A percentile compares a stretch with the other conserved stretches of the same genome.
Conservation (phyloP, 2,113 vertebrate species). For the Catharus fuscescens region DNA sequence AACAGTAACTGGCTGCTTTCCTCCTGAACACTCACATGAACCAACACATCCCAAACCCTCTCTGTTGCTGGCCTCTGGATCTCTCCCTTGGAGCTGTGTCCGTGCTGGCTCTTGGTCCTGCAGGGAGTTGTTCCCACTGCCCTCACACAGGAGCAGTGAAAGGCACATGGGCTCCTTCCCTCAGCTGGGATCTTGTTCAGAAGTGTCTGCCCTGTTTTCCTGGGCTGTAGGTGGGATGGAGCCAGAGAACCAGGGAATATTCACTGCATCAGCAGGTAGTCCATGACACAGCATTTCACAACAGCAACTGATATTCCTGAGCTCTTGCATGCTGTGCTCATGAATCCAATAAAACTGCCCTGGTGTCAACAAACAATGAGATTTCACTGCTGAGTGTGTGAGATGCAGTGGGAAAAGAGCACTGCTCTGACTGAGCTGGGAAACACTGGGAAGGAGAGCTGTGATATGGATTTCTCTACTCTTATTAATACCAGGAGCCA, state of each 20-base stretch:
- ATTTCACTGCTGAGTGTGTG: background rate
- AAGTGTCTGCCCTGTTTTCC: background rate
- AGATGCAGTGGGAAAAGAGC: background rate
- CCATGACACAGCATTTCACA: background rate
- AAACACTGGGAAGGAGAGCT: background rate
- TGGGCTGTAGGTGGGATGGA: background rate
- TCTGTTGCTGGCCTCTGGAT: background rate
- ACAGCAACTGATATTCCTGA: background rate
- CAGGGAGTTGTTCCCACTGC: fast-evolving
- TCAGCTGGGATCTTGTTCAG: background rate
- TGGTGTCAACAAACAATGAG: background rate
- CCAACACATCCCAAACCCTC: background rate
- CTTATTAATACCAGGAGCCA: background rate
- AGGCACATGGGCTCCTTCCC: background rate
- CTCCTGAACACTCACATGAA: background rate
- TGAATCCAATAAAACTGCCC: background rate
- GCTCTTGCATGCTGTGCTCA: background rate
- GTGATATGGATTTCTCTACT: background rate
- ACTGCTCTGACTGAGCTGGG: background rate
- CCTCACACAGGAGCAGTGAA: fast-evolving
- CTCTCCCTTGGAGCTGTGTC: background rate
- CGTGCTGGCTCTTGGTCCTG: background rate
- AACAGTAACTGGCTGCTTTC: slow-evolving; percentile 9
- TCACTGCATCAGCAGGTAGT: background rate
- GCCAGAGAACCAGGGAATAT: background rate